These are phyloP conservation scores for Panagrolaimus sp. DNA, from an alignment of 1,140 invertebrate species.

Conservation along the genomic window DNA sequence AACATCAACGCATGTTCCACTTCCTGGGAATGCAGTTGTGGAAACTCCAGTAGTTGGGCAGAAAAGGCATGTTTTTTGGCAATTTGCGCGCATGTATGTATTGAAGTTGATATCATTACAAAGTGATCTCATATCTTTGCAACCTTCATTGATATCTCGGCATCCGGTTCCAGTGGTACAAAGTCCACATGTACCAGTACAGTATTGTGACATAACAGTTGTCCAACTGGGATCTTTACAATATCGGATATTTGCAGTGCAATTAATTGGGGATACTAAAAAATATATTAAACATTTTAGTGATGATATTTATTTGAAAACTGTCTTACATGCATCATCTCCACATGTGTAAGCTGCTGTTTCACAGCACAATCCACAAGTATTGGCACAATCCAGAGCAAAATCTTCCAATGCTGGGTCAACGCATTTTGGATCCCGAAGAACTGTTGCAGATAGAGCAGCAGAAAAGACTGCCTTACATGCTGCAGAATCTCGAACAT, in stretches of 20 bases:
- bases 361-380: no score
- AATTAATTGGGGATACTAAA: background rate
- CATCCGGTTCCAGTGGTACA: background rate
- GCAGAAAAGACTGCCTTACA: no score
- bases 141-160: background rate
- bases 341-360: no score
- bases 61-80: background rate
- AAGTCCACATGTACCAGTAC: background rate
- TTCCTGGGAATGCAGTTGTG: background rate
- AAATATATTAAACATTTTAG: no score
- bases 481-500: no score
- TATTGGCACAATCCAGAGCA: no score
- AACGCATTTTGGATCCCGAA: no score
- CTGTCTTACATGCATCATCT: no score
- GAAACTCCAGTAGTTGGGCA: background rate
- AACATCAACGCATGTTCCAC: background rate
- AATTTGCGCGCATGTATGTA: constrained; percentile 2
- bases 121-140: background rate
- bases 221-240: background rate
- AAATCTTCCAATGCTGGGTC: no score
- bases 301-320: no score
- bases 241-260: background rate
- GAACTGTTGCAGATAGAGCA: no score
- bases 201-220: background rate
- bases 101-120: background rate